These are phyloP conservation scores for Prionailurus bengalensis DNA, from an alignment of 2,113 vertebrate species.

Conservation along the genomic window DNA sequence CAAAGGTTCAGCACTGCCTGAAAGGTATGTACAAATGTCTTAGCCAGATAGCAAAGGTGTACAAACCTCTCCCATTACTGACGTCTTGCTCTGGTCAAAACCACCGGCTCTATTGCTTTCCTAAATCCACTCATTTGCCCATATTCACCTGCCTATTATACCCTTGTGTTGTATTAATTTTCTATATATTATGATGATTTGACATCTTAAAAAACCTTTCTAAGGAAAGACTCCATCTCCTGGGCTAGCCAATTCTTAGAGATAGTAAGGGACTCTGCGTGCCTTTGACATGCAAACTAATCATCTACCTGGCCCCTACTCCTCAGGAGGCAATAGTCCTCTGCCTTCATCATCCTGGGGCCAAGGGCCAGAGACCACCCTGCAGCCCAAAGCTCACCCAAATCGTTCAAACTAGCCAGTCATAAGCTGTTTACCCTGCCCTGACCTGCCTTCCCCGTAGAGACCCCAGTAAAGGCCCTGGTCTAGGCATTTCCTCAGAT, in stretches of 20 bases:
- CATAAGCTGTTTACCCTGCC: background rate
- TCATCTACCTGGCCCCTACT: background rate
- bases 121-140: background rate
- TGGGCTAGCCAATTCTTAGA: background rate
- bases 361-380: background rate
- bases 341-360: background rate
- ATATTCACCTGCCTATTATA: background rate
- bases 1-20: background rate
- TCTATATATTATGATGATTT: background rate
- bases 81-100: background rate
- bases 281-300: background rate
- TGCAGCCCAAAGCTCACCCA: background rate
- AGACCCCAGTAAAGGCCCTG: background rate
- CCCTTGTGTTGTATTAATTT: background rate
- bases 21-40: background rate
- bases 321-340: background rate
- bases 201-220: background rate
- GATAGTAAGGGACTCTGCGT: background rate
- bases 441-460: background rate
- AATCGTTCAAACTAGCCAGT: background rate
- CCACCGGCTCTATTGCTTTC: background rate
- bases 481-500: background rate
- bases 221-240: background rate
- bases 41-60: background rate
- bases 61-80: background rate